A percentile compares a stretch with the other conserved stretches of the same genome.
Conservation (phyloP, 2,888 invertebrate genomes). For the Dryobotodes eremita region DNA sequence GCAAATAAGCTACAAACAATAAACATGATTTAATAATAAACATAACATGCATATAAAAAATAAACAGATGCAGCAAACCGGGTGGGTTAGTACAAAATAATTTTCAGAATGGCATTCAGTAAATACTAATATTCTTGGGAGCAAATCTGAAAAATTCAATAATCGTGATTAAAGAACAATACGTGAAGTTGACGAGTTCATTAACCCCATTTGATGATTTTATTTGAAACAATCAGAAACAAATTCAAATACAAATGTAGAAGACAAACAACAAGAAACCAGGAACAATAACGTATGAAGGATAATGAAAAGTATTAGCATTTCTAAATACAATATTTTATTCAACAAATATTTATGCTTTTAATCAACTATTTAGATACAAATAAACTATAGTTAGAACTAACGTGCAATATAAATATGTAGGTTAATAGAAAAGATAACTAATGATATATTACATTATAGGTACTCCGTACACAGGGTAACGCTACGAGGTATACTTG, state of each 20-base stretch:
- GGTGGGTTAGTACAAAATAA: slow-evolving; percentile 55
- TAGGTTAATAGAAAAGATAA: slow-evolving; percentile 66
- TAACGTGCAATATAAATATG: slow-evolving; percentile 71
- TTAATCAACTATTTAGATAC: slow-evolving; percentile 63
- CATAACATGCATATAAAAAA: slow-evolving; percentile 64
- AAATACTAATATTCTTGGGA: slow-evolving; percentile 89
- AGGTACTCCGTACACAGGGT: slow-evolving; percentile 69
- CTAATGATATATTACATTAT: slow-evolving; percentile 70
- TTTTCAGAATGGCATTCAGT: slow-evolving; percentile 71
- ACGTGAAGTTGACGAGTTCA: slow-evolving; percentile 27
- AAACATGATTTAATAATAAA: slow-evolving; percentile 53
- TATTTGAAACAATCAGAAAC: slow-evolving; percentile 36
- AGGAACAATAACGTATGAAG: slow-evolving; percentile 55
- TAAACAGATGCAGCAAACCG: slow-evolving; percentile 48
- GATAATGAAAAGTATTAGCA: slow-evolving; percentile 65
- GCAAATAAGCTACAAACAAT: slow-evolving; percentile 56
- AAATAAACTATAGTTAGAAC: slow-evolving; percentile 68
- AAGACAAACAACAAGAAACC: slow-evolving; percentile 56
- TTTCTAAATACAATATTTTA: slow-evolving; percentile 74
- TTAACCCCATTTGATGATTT: slow-evolving; percentile 24
- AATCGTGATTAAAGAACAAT: slow-evolving; percentile 52
- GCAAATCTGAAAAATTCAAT: slow-evolving; percentile 87
- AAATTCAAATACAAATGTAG: slow-evolving; percentile 30
- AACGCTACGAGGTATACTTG: slow-evolving; percentile 67
- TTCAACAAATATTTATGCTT: slow-evolving; percentile 70